Conservation (phyloP, 2,113 vertebrate species). For the Gallinago paraguaiae region DNA sequence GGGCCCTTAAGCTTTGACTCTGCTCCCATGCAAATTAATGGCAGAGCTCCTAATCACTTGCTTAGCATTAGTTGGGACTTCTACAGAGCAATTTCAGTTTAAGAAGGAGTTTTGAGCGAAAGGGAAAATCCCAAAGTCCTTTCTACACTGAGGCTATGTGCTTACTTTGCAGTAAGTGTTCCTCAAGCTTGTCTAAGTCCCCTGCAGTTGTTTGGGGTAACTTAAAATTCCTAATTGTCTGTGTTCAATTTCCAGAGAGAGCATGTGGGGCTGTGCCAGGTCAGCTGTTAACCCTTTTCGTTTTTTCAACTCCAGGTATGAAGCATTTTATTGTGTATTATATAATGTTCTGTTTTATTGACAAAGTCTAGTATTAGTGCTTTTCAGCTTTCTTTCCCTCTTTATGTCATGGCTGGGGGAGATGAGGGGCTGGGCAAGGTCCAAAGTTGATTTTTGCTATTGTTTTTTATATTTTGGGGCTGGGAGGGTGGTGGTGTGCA, state of each 20-base stretch:
- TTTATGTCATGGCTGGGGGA: neutral
- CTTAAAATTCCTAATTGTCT: conserved; percentile 76
- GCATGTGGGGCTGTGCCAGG: conserved; percentile 77
- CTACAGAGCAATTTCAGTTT: neutral
- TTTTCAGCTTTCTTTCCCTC: conserved; percentile 25
- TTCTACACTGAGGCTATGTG: neutral
- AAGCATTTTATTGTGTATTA: conserved; percentile 75
- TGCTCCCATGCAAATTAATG: neutral
- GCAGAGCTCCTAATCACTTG: neutral
- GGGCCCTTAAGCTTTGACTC: neutral
- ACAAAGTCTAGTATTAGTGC: conserved; percentile 30
- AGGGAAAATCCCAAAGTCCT: neutral
- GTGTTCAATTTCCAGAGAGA: conserved; percentile 78
- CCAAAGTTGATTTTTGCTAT: neutral
- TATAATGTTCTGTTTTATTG: conserved; percentile 59
- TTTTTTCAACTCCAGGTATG: conserved; percentile 79
- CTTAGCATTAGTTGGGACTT: neutral
- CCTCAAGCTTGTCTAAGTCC: conserved; percentile 48
- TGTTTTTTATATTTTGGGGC: neutral
- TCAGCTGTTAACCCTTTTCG: conserved; percentile 77
- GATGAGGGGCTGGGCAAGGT: neutral
- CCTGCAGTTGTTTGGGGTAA: conserved; percentile 62
- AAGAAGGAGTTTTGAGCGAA: neutral
- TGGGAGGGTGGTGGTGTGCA: neutral
- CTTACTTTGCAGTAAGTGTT: conserved; percentile 29